Base-by-base conservation (phyloP, 64 coral and sea anemone species). In the Montipora foliosa region DNA sequence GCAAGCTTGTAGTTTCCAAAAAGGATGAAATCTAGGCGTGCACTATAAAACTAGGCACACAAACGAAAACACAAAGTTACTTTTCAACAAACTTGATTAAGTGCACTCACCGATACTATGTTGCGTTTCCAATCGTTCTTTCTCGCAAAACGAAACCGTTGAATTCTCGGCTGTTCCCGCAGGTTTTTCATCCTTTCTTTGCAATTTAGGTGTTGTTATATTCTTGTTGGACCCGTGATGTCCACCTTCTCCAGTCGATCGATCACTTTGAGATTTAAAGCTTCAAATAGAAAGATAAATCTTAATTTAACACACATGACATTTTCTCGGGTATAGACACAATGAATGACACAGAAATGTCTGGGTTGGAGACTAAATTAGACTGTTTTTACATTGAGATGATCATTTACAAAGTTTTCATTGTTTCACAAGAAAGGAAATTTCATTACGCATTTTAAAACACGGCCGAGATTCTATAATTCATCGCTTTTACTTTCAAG, bases 221-320 rank as follows among this genome's bases (percentile, higher is more conserved):
- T 7, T 88, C 25, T 78, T 85, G 44, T 73, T 29, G 47, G 76
- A 93, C n/a, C 92, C 77, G 52, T 80, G 79, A 70, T 88, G 84
- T 25, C 92, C 44, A 86, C 82, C 19, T 47, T 86, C 82, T 45
- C 82, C 82, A 1, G 16, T 49, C 9, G 81, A 10, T 68, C 37
- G 29, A 2, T 86, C 82, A 49, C 66, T 59, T 71, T 86, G 82
- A 3, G 82, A 12, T 16, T 86, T 86, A 3, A 86, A 86, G 16
- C 82, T 86, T 70, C 44, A 84, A 72, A 51, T 22, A 1, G 44
- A 3, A 86, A 10, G 20, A 86, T 8, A 21, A 17, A n/a, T 12
- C n/a, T 13, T 64, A 22, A 64, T 46, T 82, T 11, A 46, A 14
- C 14, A 73, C n/a, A 73, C 37, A 76, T 12, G 76, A 7, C 76